Conservation (phyloP, 1,140 invertebrate species). For the Megalonaias nervosa region DNA sequence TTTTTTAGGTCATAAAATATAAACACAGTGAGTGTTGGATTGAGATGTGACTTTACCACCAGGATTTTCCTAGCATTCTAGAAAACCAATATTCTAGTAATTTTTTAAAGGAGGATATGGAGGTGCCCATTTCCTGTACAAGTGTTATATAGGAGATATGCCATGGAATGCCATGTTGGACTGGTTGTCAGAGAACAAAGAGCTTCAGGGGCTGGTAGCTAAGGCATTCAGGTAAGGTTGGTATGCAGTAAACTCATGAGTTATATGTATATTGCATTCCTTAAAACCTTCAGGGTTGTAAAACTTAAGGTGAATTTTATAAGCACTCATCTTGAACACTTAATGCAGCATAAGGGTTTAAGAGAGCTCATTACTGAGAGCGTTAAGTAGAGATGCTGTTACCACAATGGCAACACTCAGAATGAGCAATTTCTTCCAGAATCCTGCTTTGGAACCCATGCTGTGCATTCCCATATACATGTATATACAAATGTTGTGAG, state of each 20-base stretch:
- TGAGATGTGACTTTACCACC: no score
- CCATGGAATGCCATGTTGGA: slow-evolving; percentile 70
- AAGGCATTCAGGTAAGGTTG: slow-evolving; percentile 68
- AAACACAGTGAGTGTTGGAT: no score
- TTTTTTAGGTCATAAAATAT: no score
- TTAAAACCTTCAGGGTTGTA: neutral
- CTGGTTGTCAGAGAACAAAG: slow-evolving; percentile 69
- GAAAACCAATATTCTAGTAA: no score
- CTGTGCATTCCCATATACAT: no score
- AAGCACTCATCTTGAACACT: neutral
- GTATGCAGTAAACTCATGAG: no score
- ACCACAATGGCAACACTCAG: neutral
- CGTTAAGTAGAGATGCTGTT: neutral
- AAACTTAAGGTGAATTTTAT: no score
- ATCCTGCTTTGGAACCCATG: no score
- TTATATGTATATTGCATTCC: neutral
- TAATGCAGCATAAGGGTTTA: neutral
- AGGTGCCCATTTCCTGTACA: slow-evolving; percentile 67
- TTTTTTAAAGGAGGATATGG: slow-evolving; percentile 34
- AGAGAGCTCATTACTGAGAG: neutral
- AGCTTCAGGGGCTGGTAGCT: slow-evolving; percentile 65
- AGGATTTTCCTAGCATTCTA: no score
- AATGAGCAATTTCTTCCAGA: no score
- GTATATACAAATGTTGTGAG: no score
- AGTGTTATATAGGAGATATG: slow-evolving; percentile 65